Conservation (phyloP, 2,888 invertebrate genomes). For the Parasteatoda lunata region DNA sequence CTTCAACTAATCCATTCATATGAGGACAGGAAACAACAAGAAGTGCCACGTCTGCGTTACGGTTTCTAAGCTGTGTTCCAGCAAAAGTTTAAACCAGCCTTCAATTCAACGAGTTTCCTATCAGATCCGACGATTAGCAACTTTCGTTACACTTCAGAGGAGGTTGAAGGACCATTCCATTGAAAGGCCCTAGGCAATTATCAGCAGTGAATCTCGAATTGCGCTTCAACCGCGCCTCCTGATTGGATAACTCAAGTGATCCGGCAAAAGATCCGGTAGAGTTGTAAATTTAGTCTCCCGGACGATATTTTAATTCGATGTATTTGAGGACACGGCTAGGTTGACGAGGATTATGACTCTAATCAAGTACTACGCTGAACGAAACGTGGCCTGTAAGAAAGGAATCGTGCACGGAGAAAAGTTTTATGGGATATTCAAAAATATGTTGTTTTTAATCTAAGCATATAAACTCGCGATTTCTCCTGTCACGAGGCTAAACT, state of each 20-base stretch:
- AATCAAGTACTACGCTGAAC: not conserved
- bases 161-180: constrained; percentile 24
- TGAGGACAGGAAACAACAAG: not conserved
- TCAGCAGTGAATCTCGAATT: constrained; percentile 23
- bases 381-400: not conserved
- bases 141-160: constrained; percentile 30
- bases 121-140: constrained; percentile 36
- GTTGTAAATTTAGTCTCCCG: constrained; percentile 24
- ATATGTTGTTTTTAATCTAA: not conserved
- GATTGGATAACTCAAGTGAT: constrained; percentile 21
- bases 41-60: constrained; percentile 1
- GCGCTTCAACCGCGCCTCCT: constrained; percentile 27
- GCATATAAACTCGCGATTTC: too few relatives aligned
- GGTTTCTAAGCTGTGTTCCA: not conserved
- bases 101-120: constrained; percentile 9
- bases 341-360: not conserved
- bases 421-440: not conserved
- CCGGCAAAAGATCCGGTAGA: constrained; percentile 19
- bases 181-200: constrained; percentile 26
- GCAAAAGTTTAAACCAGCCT: constrained; percentile 1
- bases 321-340: not conserved
- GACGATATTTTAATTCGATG: constrained; percentile 41
- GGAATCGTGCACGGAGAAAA: not conserved
- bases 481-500: too few relatives aligned
- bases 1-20: constrained; percentile 9